A percentile compares a stretch with the other conserved stretches of the same genome.
Conservation (phyloP, 2,888 invertebrate species). For the Ceramica pisi region DNA sequence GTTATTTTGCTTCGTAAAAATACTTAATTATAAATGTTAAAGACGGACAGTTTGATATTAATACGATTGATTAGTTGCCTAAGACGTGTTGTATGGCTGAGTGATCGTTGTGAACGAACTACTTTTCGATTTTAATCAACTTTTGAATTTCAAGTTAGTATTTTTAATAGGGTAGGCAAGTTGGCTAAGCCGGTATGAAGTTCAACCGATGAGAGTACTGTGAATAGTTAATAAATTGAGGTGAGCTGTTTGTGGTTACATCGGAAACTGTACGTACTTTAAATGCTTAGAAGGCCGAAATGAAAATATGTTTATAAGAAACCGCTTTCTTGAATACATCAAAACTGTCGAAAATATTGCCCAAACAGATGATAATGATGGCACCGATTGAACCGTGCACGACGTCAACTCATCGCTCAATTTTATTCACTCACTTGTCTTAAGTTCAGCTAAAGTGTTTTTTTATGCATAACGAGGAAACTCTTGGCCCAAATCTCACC, state of each 20-base stretch:
- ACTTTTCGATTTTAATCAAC: conserved; percentile 39
- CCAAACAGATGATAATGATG: not conserved
- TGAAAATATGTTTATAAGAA: not conserved
- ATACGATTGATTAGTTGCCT: conserved; percentile 66
- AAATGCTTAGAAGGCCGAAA: not conserved
- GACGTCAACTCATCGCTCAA: not conserved
- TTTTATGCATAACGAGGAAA: no score
- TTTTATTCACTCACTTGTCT: no score
- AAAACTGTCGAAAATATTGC: not conserved
- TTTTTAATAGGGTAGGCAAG: not conserved
- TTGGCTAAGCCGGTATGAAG: not conserved
- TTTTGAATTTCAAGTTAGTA: conserved; percentile 48
- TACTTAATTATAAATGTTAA: conserved; percentile 67
- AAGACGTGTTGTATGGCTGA: conserved; percentile 61
- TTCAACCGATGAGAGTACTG: not conserved
- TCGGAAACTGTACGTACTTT: no score
- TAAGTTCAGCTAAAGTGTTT: not conserved
- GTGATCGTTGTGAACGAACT: conserved; percentile 58
- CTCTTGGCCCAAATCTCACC: no score
- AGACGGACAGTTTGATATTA: conserved; percentile 69
- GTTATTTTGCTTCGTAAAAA: conserved; percentile 61
- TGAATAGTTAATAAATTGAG: not conserved
- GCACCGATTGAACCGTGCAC: no score
- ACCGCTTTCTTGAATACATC: not conserved
- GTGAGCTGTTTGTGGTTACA: not conserved